Base-by-base conservation (phyloP, 2,888 invertebrate species). In the Penaeus monodon region DNA sequence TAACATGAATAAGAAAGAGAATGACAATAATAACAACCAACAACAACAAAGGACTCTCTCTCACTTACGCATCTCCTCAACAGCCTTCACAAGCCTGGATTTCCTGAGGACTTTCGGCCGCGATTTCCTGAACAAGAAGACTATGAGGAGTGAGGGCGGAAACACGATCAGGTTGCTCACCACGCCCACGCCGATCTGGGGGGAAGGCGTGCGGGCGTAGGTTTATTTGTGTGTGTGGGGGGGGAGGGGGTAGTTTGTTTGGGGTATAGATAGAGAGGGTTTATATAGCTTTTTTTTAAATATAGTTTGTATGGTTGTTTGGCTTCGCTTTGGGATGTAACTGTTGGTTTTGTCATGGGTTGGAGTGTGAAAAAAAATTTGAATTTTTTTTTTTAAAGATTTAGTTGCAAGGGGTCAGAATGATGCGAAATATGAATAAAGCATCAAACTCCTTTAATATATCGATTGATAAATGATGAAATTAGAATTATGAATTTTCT, bases 101-200 rank as follows among this genome's bases (percentile, higher is more conserved):
- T 88, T 87, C 17, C 86, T 65, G 0, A 88, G 74, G 6, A n/a
- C 68, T 29, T 85, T 77, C 24, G 90, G 90, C 2, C 88, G 85
- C 2, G 89, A 74, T 81, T 91, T 93, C 38, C 93, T 92, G 92
- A 93, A 93, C 66, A 93, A 90, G 76, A 91, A 91, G 2, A 93
- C 92, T 79, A 93, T 91, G 77, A 93, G 70, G 86, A 93, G 92
- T 89, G 92, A 93, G 81, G 93, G 91, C 0, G 93, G 93, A 90
- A 93, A 92, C 22, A 93, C 92, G 65, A 93, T 91, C 84, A 93
- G 89, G 90, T 93, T 93, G 87, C 92, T 91, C 27, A 93, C 91
- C 2, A 93, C 89, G 2, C 93, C 93, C 33, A 93, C 92, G 84
- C 91, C 93, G 74, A 93, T 91, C 93, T 93, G 90, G 7, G 6